Evolutionary conservation across 2,888 invertebrate genomes (phyloP), one percentile per base, ranked within the genome.

Genomic region (Limulus polyphemus): DNA sequence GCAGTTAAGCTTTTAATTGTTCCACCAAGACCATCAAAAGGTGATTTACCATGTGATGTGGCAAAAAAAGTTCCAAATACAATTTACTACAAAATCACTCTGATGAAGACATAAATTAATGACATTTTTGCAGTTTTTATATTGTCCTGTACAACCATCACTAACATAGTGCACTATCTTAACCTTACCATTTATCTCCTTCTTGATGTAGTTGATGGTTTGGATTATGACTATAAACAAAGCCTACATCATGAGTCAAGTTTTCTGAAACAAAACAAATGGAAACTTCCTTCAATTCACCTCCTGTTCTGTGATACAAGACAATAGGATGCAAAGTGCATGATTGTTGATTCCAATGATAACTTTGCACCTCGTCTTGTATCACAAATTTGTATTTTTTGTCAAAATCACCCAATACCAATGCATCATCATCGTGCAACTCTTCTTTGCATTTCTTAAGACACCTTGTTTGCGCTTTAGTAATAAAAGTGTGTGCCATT

Each of bases 1-100:
- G 56, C 60, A 11, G 61, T 55, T 47, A 58, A 47, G 14, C 69
- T 12, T 58, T 70, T 70, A 13, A 64, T 62, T 13, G 68, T 68
- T 4, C 67, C 72, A 12, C 69, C 70, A 11, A 71, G 58, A 9
- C 70, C 70, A 63, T 72, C 71, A 62, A 69, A 69, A 5, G 70
- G 58, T 50, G 64, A 57, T 61, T 71, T 71, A 5, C 71, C 71
- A 63, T 71, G 72, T 0, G 58, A 51, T 1, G 71, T 65, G 11
- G 68, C 68, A 63, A 69, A 52, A 9, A 57, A 71, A 50, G 49
- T 70, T 60, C 70, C 71, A 72, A 56, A 69, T 65, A 12, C 69
- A 70, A 13, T 55, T 17, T 1, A 70, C 14, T 1, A 61, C 58
- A 59, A 69, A 71, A 56, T 72, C 70, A 3, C 49, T 13, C 12